These are phyloP conservation scores for Nudaria mundana DNA, from an alignment of 2,888 invertebrate species.

Conservation along the genomic window DNA sequence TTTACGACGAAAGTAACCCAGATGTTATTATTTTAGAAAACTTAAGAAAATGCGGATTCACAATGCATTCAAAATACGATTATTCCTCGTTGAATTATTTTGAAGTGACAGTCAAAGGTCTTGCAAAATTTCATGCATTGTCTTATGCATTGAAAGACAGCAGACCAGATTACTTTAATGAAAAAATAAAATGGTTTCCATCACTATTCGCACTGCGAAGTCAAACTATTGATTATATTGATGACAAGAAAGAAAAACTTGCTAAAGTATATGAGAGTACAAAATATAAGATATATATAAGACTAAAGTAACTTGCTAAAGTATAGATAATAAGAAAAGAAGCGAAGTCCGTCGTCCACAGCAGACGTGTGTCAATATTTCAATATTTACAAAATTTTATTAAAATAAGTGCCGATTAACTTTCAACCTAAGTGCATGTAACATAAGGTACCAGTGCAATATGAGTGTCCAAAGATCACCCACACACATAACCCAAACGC, in stretches of 20 bases:
- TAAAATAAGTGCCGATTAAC: too few species aligned
- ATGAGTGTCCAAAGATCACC: too few species aligned
- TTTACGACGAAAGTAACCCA: neutral
- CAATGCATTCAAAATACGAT: neutral
- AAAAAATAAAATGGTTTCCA: slow-evolving; percentile 19
- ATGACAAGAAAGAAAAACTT: slow-evolving; percentile 26
- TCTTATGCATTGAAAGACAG: slow-evolving; percentile 2
- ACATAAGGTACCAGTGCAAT: too few species aligned
- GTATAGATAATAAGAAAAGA: too few species aligned
- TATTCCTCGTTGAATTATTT: neutral
- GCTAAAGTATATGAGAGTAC: slow-evolving; percentile 20
- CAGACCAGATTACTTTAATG: neutral
- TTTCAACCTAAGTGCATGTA: too few species aligned
- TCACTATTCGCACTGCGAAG: slow-evolving; percentile 26
- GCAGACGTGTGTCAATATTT: too few species aligned
- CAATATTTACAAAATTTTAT: too few species aligned
- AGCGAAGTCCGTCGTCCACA: too few species aligned
- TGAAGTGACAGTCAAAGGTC: neutral
- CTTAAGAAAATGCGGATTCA: neutral
- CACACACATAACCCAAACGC: too few species aligned
- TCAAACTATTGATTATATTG: slow-evolving; percentile 22
- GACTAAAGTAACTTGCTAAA: too few species aligned
- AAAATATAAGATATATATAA: too few species aligned
- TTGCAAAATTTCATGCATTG: slow-evolving; percentile 1
- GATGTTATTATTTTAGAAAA: neutral